Conservation (phyloP, 2,113 vertebrate species). For the Trinectes maculatus region DNA sequence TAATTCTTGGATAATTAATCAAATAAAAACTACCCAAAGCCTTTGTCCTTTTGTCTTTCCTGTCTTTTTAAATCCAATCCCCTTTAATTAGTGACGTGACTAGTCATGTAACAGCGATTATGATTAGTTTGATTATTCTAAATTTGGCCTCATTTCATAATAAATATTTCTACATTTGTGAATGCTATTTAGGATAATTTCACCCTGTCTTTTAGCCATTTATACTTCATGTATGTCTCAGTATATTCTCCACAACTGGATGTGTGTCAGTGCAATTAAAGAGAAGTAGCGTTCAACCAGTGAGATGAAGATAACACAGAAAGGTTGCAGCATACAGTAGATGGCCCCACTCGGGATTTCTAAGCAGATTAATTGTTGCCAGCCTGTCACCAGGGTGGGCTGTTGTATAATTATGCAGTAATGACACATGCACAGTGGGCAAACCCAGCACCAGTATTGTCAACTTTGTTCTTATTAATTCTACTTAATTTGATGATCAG, state of each 20-base stretch:
- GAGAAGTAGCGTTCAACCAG: not conserved
- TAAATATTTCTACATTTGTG: not conserved
- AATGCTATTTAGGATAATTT: no score
- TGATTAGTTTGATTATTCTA: no score
- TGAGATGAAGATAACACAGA: constrained; percentile 18
- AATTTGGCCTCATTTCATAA: not conserved
- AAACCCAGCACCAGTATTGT: constrained; percentile 9
- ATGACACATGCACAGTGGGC: constrained; percentile 18
- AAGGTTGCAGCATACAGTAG: constrained; percentile 32
- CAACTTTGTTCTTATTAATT: constrained; percentile 22
- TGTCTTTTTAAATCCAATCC: not conserved
- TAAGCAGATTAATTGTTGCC: constrained; percentile 67
- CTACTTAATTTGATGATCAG: constrained; percentile 28
- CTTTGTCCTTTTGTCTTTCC: not conserved
- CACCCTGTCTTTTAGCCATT: no score
- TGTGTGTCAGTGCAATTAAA: constrained; percentile 12
- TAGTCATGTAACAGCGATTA: no score
- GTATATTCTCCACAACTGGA: not conserved
- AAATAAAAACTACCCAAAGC: constrained; percentile 13
- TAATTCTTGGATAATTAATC: constrained; percentile 16
- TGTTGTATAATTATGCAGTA: constrained; percentile 59
- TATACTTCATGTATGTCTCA: no score
- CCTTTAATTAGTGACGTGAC: no score
- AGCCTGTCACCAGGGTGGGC: constrained; percentile 38
- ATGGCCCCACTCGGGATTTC: constrained; percentile 42